Percentiles rank a stretch among this genome's conserved stretches.
Conservation (phyloP, 1,140 invertebrate species). For the Sinonovacula constricta region DNA sequence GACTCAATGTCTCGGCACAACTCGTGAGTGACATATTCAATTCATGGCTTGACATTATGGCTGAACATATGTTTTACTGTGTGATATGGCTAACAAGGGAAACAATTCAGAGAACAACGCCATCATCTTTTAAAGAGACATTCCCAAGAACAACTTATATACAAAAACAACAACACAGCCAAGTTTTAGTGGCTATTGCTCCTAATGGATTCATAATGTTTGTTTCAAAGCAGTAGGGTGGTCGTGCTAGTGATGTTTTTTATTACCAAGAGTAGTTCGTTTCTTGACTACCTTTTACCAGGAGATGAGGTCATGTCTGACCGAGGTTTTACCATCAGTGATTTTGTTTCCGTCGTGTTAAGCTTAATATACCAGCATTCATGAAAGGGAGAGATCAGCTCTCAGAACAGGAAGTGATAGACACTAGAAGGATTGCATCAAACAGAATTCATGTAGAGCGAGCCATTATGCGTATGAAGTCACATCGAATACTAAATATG, state of each 20-base stretch:
- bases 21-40: too few species aligned
- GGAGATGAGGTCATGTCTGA: slow-evolving; percentile 47
- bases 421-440: slow-evolving; percentile 36
- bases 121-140: slow-evolving; percentile 19
- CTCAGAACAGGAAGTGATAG: slow-evolving; percentile 32
- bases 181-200: too few species aligned
- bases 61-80: not conserved
- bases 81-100: slow-evolving; percentile 46
- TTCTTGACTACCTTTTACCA: slow-evolving; percentile 31
- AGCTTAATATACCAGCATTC: slow-evolving; percentile 47
- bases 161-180: too few species aligned
- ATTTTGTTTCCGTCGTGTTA: slow-evolving; percentile 32
- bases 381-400: slow-evolving; percentile 45
- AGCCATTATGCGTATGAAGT: slow-evolving; percentile 19
- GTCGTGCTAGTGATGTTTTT: slow-evolving; percentile 39
- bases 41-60: too few species aligned
- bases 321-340: slow-evolving; percentile 44
- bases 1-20: too few species aligned
- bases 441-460: slow-evolving; percentile 44
- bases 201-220: too few species aligned
- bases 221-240: too few species aligned
- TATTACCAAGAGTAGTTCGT: slow-evolving; percentile 24
- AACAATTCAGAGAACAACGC: too few species aligned
- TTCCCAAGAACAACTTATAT: slow-evolving; percentile 27
- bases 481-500: slow-evolving; percentile 2